phyloP scores from a whole-genome alignment of 2,888 invertebrate species.

The Tachina lurida region DNA sequence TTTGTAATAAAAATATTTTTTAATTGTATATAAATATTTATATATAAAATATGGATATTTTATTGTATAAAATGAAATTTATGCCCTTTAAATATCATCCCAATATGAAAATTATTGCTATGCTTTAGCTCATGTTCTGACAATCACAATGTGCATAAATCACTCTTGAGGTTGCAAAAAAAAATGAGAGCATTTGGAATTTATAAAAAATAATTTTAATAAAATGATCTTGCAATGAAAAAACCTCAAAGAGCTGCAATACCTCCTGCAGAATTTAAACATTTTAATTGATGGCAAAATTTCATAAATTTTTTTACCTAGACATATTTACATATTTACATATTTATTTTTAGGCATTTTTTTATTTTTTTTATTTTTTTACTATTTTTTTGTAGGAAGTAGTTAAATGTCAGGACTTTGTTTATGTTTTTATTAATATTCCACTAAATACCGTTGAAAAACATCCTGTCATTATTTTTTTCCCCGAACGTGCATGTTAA shows the following conservation, averaged over 20 bases:
- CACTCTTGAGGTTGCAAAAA: too few species aligned
- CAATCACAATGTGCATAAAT: too few species aligned
- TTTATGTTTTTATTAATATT: slow-evolving; percentile 42
- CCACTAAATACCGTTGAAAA: background rate
- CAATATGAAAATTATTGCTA: too few species aligned
- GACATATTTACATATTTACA: background rate
- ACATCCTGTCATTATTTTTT: slow-evolving; percentile 29
- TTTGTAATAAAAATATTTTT: background rate
- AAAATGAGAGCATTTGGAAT: too few species aligned
- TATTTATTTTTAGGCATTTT: background rate
- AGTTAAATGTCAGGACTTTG: slow-evolving; percentile 39
- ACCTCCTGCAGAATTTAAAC: too few species aligned
- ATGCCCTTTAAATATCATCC: too few species aligned
- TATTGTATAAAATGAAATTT: too few species aligned
- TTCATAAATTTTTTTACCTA: background rate
- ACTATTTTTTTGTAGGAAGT: slow-evolving; percentile 39
- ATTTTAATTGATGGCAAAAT: background rate
- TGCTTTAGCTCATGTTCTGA: too few species aligned
- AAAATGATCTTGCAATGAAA: too few species aligned
- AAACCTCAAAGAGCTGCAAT: too few species aligned
- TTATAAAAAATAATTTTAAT: too few species aligned
- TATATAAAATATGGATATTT: too few species aligned
- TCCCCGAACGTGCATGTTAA: background rate
- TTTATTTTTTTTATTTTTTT: background rate
- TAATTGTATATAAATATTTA: background rate